These are phyloP conservation scores for Drosophila austrosaltans DNA, from an alignment of 2,888 invertebrate species.

Conservation along the genomic window DNA sequence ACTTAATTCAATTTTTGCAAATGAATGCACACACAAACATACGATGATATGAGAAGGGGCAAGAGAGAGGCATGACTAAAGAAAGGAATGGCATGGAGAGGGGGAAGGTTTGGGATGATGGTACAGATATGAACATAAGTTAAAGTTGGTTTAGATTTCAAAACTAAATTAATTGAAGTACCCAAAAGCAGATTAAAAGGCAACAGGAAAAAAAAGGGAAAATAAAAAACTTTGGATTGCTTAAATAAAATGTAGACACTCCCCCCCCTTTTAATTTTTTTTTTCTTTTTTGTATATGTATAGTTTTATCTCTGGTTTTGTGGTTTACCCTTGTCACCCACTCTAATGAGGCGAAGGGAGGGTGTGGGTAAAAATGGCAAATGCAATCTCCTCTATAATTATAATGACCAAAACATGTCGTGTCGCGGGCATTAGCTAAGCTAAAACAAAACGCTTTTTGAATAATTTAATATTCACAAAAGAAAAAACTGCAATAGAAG, in stretches of 20 bases:
- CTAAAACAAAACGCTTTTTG: constrained; percentile 22
- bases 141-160: constrained; percentile 35
- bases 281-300: background rate
- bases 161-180: constrained; percentile 43
- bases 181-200: constrained; percentile 25
- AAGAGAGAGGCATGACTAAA: background rate
- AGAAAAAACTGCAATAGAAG: constrained; percentile 57
- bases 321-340: background rate
- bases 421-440: constrained; percentile 34
- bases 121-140: background rate
- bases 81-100: background rate
- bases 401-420: constrained; percentile 72
- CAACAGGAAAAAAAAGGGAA: background rate
- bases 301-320: background rate
- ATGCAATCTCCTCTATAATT: constrained; percentile 46
- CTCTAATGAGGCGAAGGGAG: background rate
- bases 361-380: background rate
- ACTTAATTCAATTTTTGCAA: constrained; percentile 72
- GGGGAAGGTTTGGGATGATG: background rate
- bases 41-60: background rate
- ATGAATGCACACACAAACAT: constrained; percentile 51
- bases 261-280: background rate
- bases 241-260: constrained; percentile 2
- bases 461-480: constrained; percentile 18
- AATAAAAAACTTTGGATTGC: constrained; percentile 14